Conservation (phyloP, 2,888 invertebrate genomes). For the Tryphoninae sp. region DNA sequence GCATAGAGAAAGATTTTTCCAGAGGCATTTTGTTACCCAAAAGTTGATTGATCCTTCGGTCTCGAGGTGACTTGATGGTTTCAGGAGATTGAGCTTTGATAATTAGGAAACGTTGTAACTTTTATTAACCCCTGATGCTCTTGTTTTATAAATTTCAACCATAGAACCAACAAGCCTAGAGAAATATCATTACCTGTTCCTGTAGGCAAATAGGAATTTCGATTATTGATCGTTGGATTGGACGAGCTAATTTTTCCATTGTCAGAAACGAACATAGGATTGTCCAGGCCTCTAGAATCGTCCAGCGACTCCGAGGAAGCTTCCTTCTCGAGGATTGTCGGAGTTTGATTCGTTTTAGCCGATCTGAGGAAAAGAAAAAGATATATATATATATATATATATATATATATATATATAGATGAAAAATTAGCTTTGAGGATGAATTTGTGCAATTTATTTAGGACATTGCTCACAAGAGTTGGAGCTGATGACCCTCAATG, state of each 20-base stretch:
- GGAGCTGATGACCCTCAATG: constrained; percentile 74
- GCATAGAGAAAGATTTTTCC: constrained; percentile 92
- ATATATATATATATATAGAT: constrained; percentile 17
- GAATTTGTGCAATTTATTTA: constrained; percentile 69
- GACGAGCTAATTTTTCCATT: constrained; percentile 67
- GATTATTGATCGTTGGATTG: constrained; percentile 66
- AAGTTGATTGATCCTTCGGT: constrained; percentile 83
- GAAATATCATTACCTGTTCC: constrained; percentile 63
- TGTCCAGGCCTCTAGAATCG: constrained; percentile 74
- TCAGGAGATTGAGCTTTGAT: constrained; percentile 48
- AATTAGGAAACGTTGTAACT: constrained; percentile 3
- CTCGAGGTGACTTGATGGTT: constrained; percentile 79
- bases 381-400: constrained; percentile 22
- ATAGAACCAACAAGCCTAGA: neutral
- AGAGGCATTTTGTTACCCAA: constrained; percentile 85
- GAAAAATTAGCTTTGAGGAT: neutral
- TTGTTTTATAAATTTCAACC: neutral
- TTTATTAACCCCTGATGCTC: neutral
- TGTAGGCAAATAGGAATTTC: constrained; percentile 62
- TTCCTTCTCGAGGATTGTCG: constrained; percentile 65
- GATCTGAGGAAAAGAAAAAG: constrained; percentile 22
- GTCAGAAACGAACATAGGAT: constrained; percentile 74
- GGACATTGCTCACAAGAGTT: constrained; percentile 68
- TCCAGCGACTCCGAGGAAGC: constrained; percentile 75
- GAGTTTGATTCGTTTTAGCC: constrained; percentile 47